These are phyloP conservation scores for Gryllus longicercus DNA, from an alignment of 2,888 invertebrate species.

Conservation along the genomic window DNA sequence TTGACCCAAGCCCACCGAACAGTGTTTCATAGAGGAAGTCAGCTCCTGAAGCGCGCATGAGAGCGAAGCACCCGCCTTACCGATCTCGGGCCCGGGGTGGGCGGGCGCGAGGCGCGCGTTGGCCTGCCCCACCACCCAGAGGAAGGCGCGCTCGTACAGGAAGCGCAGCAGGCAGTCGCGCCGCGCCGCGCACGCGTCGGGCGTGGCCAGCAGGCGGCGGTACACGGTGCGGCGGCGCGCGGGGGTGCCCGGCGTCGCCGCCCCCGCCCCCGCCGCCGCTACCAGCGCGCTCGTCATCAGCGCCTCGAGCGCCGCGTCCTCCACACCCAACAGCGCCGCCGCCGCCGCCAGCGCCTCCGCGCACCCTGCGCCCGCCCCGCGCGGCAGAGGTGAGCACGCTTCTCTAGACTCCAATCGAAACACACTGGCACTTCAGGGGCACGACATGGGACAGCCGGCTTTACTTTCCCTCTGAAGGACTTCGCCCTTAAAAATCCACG, in stretches of 20 bases:
- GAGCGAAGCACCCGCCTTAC: too few species aligned
- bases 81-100: background rate
- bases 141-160: constrained; percentile 46
- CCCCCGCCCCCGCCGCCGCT: constrained; percentile 33
- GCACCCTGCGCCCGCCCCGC: constrained; percentile 43
- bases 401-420: too few species aligned
- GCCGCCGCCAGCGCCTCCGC: constrained; percentile 41
- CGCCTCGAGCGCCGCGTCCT: constrained; percentile 38
- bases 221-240: constrained; percentile 42
- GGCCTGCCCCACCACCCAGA: constrained; percentile 43
- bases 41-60: too few species aligned
- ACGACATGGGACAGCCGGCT: too few species aligned
- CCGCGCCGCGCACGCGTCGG: constrained; percentile 46
- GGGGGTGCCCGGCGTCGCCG: constrained; percentile 41
- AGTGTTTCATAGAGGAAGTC: too few species aligned
- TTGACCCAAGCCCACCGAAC: too few species aligned
- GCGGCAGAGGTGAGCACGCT: too few species aligned
- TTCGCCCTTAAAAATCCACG: too few species aligned
- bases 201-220: constrained; percentile 43
- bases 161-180: constrained; percentile 47
- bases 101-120: constrained; percentile 29
- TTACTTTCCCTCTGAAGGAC: too few species aligned
- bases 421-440: too few species aligned
- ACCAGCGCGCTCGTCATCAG: background rate
- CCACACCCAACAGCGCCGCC: constrained; percentile 40